Conservation (phyloP, 1,140 invertebrate species). For the Dysdera silvatica region DNA sequence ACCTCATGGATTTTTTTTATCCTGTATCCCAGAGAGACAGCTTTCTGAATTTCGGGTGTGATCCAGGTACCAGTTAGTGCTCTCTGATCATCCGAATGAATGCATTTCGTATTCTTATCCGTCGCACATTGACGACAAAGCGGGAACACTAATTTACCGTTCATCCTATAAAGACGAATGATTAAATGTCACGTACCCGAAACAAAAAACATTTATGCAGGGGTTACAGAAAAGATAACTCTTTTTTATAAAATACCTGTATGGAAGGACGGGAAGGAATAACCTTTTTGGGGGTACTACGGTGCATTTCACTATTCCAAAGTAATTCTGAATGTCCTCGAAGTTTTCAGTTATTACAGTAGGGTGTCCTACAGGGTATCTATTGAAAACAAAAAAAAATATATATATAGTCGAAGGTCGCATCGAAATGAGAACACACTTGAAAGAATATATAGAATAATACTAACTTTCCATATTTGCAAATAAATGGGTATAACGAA, state of each 20-base stretch:
- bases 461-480: neutral
- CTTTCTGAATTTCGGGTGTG: neutral
- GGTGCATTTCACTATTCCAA: constrained; percentile 34
- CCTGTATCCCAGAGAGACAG: neutral
- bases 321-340: constrained; percentile 24
- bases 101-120: neutral
- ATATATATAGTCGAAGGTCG: too few species aligned
- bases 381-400: too few species aligned
- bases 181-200: too few species aligned
- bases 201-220: too few species aligned
- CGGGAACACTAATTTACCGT: neutral
- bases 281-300: constrained; percentile 28
- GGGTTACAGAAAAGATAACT: too few species aligned
- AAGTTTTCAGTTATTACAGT: constrained; percentile 37
- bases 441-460: neutral
- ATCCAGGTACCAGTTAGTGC: neutral
- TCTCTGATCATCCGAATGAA: neutral
- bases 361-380: constrained; percentile 43
- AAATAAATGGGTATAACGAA: constrained; percentile 8
- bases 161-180: too few species aligned
- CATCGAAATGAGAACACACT: neutral
- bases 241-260: neutral
- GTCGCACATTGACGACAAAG: neutral
- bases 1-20: neutral
- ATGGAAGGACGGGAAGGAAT: constrained; percentile 30